Base-by-base conservation (phyloP, 1,140 invertebrate genomes). In the Phocides pigmalion region DNA sequence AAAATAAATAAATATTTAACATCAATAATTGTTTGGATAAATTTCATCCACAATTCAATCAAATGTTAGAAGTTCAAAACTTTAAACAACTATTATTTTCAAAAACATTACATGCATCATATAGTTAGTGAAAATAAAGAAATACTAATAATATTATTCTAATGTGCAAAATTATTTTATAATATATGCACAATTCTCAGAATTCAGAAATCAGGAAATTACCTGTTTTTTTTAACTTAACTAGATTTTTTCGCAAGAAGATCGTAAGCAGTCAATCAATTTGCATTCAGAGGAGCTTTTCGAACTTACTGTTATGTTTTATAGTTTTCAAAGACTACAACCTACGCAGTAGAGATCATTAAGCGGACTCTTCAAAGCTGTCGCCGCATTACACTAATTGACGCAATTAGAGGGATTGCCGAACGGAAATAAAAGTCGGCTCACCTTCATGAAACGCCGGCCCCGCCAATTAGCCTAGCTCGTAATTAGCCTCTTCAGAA, bases 351-450 rank as follows among this genome's bases (percentile, higher is more conserved):
- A 62, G 77, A 84, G 84, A 90, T 89, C 84, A 88, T 88, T 89
- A 90, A 81, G 80, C 80, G 79, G 64, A 74, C 82, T 89, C 87
- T 86, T 85, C 80, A 86, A 86, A 89, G 81, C 85, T 87, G 89
- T 89, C 87, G 82, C 84, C 87, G 82, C 86, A 91, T 89, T 91
- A 91, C 84, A 89, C 89, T 91, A 91, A 91, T 91, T 89, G 89
- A 89, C 79, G 87, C 86, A 91, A 91, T 91, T 91, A 91, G 87
- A 91, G 87, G 85, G 89, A 91, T 89, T 88, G 87, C 81, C 82
- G 84, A 89, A 91, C 87, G 85, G 87, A 91, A 91, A 89, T 89
- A 91, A 91, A 89, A 89, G 84, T 85, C 82, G 80, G 81, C 87
- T 89, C 83, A 91, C 89, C 89, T 91, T 91, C 89, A 91, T 91